Evolutionary conservation across 1,140 invertebrate genomes (phyloP), one percentile per base, ranked within the genome.

Genomic region (Gerris buenoi): DNA sequence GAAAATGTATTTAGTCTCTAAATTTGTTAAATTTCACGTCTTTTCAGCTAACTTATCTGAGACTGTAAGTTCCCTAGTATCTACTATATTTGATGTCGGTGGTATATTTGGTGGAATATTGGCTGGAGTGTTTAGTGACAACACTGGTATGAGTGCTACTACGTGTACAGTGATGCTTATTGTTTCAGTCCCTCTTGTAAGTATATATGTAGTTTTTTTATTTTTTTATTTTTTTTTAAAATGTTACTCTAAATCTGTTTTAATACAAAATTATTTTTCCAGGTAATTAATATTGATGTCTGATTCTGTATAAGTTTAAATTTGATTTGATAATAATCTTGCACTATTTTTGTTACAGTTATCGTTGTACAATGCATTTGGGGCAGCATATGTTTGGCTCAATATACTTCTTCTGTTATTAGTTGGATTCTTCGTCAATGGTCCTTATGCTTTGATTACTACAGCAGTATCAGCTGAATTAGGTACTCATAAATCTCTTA

Each of bases 381-480:
- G 71, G 3, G 64, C 65, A 28, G 18, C 23, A 1, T 68, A 64
- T 64, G 1, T 69, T 1, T 60, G 28, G 23, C 25, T 69, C 1
- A 70, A 69, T 63, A 62, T 89, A 63, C 71, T 84, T 33, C 75
- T 97, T 61, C 80, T 97, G 66, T 74, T 95, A 26, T 61, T 89
- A 15, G 85, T 86, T 67, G 95, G 95, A 25, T 74, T 88, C 68
- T 78, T 97, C 56, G 93, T 97, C 0, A 97, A 97, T 78, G 95
- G 93, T 1, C 95, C 95, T 1, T 97, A 97, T 78, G 90, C 93
- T 25, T 79, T 98, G 23, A 97, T 98, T 73, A 97, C 95, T 15
- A 97, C 95, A 5, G 93, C 93, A 1, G 93, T 98, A 59, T 94
- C 93, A 63, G 91, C 95, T 14, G 94, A 97, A 76, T 79, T 97